phyloP scores from a whole-genome alignment of 1,140 invertebrate species.

The Ips nitidus region DNA sequence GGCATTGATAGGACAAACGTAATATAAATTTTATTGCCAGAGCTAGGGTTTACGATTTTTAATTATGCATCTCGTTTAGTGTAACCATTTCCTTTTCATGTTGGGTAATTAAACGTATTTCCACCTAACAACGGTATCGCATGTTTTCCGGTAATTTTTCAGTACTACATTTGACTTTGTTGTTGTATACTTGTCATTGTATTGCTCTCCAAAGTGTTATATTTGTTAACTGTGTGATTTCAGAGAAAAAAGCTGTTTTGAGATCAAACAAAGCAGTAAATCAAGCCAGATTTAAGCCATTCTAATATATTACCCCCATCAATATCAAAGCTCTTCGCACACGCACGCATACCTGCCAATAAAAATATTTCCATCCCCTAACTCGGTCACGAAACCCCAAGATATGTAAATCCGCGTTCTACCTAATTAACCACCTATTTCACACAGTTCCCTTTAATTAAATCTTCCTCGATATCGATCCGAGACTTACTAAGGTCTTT shows the following conservation, averaged over 20 bases:
- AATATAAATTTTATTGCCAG: too few species aligned
- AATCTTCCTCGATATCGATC: background rate
- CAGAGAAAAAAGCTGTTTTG: background rate
- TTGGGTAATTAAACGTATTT: slow-evolving; percentile 18
- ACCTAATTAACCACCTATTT: slow-evolving; percentile 9
- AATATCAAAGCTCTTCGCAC: background rate
- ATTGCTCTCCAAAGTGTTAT: background rate
- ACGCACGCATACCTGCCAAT: slow-evolving; percentile 11
- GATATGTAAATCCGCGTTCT: slow-evolving; percentile 17
- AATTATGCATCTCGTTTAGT: background rate
- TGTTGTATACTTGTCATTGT: slow-evolving; percentile 6
- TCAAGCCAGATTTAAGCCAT: slow-evolving; percentile 5
- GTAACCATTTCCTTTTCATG: slow-evolving; percentile 11
- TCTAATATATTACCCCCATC: slow-evolving; percentile 11
- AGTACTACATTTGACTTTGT: slow-evolving; percentile 11
- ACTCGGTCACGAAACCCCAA: slow-evolving; percentile 9
- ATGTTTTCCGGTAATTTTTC: slow-evolving; percentile 19
- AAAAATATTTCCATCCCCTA: slow-evolving; percentile 14
- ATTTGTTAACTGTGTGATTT: background rate
- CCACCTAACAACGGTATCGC: slow-evolving; percentile 26
- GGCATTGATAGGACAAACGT: too few species aligned
- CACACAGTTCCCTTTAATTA: slow-evolving; percentile 5
- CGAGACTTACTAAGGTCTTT: too few species aligned
- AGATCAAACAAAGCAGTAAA: background rate
- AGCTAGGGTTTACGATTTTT: background rate